Conservation (phyloP, 2,113 vertebrate genomes). For the Heterotilapia buettikoferi region DNA sequence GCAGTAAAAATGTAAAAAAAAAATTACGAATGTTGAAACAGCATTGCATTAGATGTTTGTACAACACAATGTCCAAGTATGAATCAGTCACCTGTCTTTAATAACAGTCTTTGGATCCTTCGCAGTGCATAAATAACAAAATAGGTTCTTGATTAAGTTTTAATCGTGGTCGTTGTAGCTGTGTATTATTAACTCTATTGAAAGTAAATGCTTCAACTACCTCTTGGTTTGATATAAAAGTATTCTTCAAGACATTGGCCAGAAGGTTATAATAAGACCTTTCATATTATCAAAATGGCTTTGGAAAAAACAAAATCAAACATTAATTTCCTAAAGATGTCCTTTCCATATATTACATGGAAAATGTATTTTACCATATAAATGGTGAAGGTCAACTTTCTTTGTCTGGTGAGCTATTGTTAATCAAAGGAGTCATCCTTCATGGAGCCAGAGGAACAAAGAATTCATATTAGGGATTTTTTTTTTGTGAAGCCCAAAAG, state of each 20-base stretch:
- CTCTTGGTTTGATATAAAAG: not conserved
- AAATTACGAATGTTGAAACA: not conserved
- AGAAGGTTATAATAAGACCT: not conserved
- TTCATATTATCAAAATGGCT: not conserved
- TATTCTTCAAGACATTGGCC: not conserved
- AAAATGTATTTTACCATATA: not conserved
- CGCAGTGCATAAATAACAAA: rapidly evolving
- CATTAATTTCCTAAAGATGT: not conserved
- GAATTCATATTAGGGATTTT: not conserved
- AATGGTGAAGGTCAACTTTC: not conserved
- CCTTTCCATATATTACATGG: not conserved
- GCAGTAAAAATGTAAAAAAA: not conserved
- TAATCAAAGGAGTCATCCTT: not conserved
- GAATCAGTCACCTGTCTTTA: not conserved
- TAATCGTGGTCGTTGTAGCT: rapidly evolving
- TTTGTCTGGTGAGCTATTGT: not conserved
- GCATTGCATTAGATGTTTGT: not conserved
- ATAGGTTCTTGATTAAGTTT: not conserved
- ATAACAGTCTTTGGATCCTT: not conserved
- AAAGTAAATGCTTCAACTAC: not conserved
- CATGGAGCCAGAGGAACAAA: not conserved
- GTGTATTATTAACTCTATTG: not conserved
- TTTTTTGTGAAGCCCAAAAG: not conserved
- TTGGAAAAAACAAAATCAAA: not conserved
- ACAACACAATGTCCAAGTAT: not conserved